These are phyloP conservation scores for Liasis olivaceus DNA, from an alignment of 2,797 vertebrate genomes.

Conservation along the genomic window DNA sequence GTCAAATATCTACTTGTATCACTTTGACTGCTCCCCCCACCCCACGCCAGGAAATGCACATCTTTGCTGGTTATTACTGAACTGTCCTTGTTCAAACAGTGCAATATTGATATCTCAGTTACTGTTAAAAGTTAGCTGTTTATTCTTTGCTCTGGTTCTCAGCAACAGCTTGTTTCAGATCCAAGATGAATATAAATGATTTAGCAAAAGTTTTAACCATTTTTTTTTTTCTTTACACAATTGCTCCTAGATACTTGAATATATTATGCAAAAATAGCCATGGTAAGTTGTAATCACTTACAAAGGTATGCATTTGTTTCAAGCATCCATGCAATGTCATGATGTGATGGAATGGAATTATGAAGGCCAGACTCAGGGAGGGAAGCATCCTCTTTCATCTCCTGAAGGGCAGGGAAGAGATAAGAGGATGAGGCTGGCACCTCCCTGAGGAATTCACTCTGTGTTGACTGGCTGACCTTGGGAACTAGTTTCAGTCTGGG, in stretches of 20 bases:
- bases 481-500: too few species aligned
- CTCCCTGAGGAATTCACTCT: too few species aligned
- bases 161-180: background rate
- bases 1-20: background rate
- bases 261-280: too few species aligned
- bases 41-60: background rate
- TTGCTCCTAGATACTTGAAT: background rate
- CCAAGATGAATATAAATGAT: background rate
- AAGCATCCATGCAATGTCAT: background rate
- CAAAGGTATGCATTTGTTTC: background rate
- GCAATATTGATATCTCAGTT: background rate
- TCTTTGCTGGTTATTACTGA: background rate
- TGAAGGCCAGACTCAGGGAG: too few species aligned
- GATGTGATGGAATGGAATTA: too few species aligned
- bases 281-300: background rate
- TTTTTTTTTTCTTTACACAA: background rate
- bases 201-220: background rate
- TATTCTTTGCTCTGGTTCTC: background rate
- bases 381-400: too few species aligned
- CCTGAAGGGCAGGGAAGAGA: too few species aligned
- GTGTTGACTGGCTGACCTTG: too few species aligned
- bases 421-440: too few species aligned
- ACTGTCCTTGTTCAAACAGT: background rate
- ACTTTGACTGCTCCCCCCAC: background rate
- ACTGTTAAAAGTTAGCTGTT: background rate